Evolutionary conservation across 2,113 vertebrate genomes (phyloP).

Genomic region (Pygoscelis antarcticus): DNA sequence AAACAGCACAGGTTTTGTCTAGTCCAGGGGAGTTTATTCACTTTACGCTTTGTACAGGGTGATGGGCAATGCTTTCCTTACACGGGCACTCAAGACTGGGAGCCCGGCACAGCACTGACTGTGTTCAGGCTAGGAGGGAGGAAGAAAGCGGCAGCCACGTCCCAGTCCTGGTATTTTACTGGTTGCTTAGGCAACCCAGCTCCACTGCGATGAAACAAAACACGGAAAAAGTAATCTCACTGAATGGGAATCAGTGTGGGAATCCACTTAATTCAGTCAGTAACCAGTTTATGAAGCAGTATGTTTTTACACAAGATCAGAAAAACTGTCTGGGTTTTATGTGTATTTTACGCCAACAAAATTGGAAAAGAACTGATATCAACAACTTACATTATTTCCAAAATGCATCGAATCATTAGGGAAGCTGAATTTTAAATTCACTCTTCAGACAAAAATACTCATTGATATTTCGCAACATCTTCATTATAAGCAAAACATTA

Average conservation of each 20-base stretch:
- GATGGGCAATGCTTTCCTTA: background rate
- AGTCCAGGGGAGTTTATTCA: background rate
- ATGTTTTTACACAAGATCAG: background rate
- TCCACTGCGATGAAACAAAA: background rate
- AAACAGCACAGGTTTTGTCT: background rate
- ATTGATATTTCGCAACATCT: background rate
- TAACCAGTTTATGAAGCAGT: background rate
- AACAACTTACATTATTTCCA: background rate
- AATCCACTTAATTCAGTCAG: background rate
- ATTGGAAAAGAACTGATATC: background rate
- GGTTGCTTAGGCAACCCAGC: conserved; percentile 56
- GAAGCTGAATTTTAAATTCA: background rate
- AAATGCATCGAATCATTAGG: background rate
- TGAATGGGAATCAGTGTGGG: background rate
- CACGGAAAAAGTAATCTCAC: background rate
- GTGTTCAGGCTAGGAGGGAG: background rate
- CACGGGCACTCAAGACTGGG: rapidly evolving
- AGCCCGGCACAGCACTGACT: background rate
- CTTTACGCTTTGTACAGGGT: background rate
- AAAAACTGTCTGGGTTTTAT: background rate
- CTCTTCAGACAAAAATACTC: background rate
- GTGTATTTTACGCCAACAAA: background rate
- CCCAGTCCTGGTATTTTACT: background rate
- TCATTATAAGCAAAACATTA: background rate
- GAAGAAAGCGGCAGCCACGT: background rate